Percentiles rank a stretch among this genome's conserved stretches.
phyloP scores from a whole-genome alignment of 2,888 invertebrate genomes.

The Clitarchus hookeri region DNA sequence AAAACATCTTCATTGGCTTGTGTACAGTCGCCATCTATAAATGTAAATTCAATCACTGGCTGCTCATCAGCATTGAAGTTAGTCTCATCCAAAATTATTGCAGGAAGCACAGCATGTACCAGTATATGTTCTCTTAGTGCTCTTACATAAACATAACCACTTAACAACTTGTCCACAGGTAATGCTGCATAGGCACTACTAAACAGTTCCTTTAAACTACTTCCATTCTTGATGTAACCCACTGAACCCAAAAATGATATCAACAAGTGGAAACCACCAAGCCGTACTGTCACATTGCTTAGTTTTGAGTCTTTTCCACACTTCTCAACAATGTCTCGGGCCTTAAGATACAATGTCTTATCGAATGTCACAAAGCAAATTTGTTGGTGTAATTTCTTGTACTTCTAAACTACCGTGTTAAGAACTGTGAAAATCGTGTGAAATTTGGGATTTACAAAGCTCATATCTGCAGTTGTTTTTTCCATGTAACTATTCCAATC shows the following conservation, averaged over 20 bases:
- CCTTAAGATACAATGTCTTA: conserved; percentile 49
- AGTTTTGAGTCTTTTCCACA: conserved; percentile 38
- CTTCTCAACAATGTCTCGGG: conserved; percentile 47
- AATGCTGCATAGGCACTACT: conserved; percentile 4
- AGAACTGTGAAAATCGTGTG: conserved; percentile 31
- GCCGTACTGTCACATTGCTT: conserved; percentile 40
- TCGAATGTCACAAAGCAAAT: conserved; percentile 48
- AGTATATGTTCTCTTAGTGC: conserved; percentile 20
- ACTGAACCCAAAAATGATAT: conserved; percentile 37
- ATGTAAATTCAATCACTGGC: neutral
- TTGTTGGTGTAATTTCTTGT: conserved; percentile 41
- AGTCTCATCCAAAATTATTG: neutral
- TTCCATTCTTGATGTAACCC: conserved; percentile 38
- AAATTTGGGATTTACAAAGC: conserved; percentile 33
- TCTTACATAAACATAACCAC: conserved; percentile 19
- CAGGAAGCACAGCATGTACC: neutral
- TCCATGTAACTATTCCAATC: conserved; percentile 46
- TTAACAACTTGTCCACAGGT: conserved; percentile 15
- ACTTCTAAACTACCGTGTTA: conserved; percentile 33
- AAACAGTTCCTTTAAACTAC: conserved; percentile 17
- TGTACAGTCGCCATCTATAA: too few species aligned
- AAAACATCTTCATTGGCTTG: neutral
- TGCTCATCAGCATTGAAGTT: neutral
- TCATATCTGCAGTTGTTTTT: too few species aligned
- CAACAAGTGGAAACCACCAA: conserved; percentile 40